Base-by-base conservation (phyloP, 2,113 vertebrate genomes). In the Epinephelus fuscoguttatus region DNA sequence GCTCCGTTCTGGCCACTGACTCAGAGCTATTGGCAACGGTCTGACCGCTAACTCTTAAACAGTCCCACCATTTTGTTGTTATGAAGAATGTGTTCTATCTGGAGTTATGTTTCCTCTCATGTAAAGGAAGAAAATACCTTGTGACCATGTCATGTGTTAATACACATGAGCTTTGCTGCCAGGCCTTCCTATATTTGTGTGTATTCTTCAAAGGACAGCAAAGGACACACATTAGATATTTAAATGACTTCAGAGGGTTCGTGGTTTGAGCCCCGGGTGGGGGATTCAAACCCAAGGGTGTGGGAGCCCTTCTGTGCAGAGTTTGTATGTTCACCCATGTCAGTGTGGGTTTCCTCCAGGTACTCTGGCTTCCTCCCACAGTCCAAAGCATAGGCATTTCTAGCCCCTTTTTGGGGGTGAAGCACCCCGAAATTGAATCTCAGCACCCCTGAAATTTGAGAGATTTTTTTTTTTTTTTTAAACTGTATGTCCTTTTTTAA, bases 21-120 rank as follows among this genome's bases (percentile, higher is more conserved):
- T 71, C 52, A 64, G 77, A 70, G 47, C 50, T 75, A 2, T 6
- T 75, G 80, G 71, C 71, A 78, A 21, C 59, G 23, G 25, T 2
- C 71, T 75, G 52, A 66, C 37, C 1, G 8, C 50, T 52, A 23
- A 52, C 23, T 63, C 25, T 30, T 10, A 19, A 63, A 37, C 76
- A 68, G 23, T 40, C 80, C 30, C 75, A 55, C 77, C 75, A 76
- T 82, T 53, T 69, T 85, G 61, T 79, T 61, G 14, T 0, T 4
- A 59, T 79, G 81, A 68, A 70, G 2, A 52, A 40, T 78, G 13
- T 37, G 68, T 27, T 74, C 11, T 27, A 11, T 55, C 37, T 71
- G 21, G 47, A 73, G 25, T n/a, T 45, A 59, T 59, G 49, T 63
- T 55, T 84, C n/a, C 30, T 52, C 53, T 18, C 25, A 63, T 23